Evolutionary conservation across 2,113 vertebrate genomes (phyloP).

Genomic region (Strix aluco): DNA sequence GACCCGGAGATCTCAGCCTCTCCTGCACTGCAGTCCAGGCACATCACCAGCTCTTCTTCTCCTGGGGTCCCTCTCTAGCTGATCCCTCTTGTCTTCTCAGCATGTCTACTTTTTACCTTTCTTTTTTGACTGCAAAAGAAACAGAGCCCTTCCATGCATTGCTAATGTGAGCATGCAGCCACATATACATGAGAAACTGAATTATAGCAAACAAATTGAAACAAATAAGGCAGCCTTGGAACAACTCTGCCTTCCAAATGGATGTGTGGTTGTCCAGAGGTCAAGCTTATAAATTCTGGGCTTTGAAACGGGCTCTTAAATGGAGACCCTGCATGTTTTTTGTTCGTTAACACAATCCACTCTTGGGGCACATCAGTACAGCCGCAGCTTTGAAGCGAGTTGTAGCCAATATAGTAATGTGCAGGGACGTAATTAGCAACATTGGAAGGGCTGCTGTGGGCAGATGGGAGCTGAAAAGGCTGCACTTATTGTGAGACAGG

Average conservation of each 20-base stretch:
- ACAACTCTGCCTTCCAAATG: background rate
- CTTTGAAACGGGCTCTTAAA: background rate
- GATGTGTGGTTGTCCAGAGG: background rate
- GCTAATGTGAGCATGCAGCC: background rate
- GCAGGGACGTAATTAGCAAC: background rate
- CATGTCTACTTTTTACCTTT: background rate
- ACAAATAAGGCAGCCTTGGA: background rate
- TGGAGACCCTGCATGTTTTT: background rate
- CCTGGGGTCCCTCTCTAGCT: background rate
- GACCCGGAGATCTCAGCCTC: background rate
- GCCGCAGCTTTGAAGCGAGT: background rate
- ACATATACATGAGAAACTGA: background rate
- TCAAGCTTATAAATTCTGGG: background rate
- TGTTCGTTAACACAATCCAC: background rate
- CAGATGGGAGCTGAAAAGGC: slow-evolving; percentile 1
- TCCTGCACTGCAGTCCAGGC: background rate
- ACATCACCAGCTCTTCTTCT: background rate
- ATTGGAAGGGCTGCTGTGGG: background rate
- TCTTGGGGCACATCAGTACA: background rate
- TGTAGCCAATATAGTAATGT: background rate
- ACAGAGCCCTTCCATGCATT: background rate
- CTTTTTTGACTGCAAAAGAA: background rate
- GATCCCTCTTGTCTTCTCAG: background rate
- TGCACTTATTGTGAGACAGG: background rate
- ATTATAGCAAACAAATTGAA: background rate